These are phyloP conservation scores for Shinisaurus crocodilurus DNA, from an alignment of 2,113 vertebrate genomes.

Conservation along the genomic window DNA sequence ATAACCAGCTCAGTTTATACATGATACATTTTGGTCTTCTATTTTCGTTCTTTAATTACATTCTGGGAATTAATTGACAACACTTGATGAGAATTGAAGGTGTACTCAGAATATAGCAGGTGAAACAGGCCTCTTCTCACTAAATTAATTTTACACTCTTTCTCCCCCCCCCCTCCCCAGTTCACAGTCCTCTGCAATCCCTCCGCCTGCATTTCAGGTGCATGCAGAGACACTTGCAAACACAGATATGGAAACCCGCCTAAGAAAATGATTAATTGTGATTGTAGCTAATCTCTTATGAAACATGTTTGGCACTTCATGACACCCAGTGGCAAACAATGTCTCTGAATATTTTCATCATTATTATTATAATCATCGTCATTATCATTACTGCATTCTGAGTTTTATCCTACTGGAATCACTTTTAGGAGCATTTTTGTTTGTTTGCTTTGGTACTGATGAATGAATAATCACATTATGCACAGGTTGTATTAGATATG, in stretches of 20 bases:
- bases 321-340: constrained; percentile 55
- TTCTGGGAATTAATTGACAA: constrained; percentile 71
- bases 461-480: constrained; percentile 64
- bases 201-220: constrained; percentile 12
- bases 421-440: constrained; percentile 56
- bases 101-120: constrained; percentile 71
- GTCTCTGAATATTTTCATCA: constrained; percentile 23
- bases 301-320: constrained; percentile 63
- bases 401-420: constrained; percentile 25
- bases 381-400: constrained; percentile 3
- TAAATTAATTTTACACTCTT: constrained; percentile 73
- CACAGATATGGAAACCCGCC: constrained; percentile 66
- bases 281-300: constrained; percentile 70
- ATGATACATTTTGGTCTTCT: constrained; percentile 70
- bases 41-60: constrained; percentile 72
- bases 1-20: constrained; percentile 71
- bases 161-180: constrained; percentile 13
- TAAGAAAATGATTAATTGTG: constrained; percentile 70
- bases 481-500: constrained; percentile 51
- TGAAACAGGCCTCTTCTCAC: constrained; percentile 71
- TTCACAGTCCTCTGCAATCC: not conserved
- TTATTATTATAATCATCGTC: constrained; percentile 26
- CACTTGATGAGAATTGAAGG: constrained; percentile 72
- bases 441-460: constrained; percentile 63
- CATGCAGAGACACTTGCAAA: constrained; percentile 48